Percentiles rank a stretch among this genome's conserved stretches.
Evolutionary conservation across 2,888 invertebrate species (phyloP).

Genomic region (Lepidocyrtinus sp.): DNA sequence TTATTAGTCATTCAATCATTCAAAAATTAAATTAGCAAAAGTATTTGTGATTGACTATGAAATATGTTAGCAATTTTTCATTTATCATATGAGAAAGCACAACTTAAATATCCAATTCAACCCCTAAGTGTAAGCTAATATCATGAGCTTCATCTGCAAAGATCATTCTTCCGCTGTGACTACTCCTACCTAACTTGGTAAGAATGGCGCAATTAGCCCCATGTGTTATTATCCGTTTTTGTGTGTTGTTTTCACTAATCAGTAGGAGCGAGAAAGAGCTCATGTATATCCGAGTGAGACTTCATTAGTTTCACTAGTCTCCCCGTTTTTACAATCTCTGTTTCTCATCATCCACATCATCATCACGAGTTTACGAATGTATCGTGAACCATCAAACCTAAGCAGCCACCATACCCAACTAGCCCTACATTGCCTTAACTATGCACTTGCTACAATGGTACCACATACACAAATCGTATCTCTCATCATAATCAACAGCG

Average conservation of each 20-base stretch:
- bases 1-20: too few relatives aligned
- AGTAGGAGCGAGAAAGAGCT: slow-evolving; percentile 28
- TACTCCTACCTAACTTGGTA: too few relatives aligned
- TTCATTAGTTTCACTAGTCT: slow-evolving; percentile 38
- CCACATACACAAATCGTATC: neutral
- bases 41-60: too few relatives aligned
- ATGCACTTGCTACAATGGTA: neutral
- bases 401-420: slow-evolving; percentile 10
- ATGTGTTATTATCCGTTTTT: neutral
- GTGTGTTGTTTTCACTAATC: slow-evolving; percentile 12
- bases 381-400: neutral
- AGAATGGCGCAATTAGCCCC: neutral
- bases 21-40: too few relatives aligned
- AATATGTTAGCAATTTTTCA: too few relatives aligned
- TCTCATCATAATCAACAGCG: neutral
- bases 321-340: neutral
- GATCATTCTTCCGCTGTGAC: too few relatives aligned
- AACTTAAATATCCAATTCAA: too few relatives aligned
- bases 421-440: neutral
- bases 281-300: slow-evolving; percentile 20
- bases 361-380: neutral
- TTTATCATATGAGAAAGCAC: too few relatives aligned
- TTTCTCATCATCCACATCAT: neutral
- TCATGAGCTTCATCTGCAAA: too few relatives aligned
- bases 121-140: too few relatives aligned